Conservation (phyloP, 2,113 vertebrate species). For the Oreamnos americanus region DNA sequence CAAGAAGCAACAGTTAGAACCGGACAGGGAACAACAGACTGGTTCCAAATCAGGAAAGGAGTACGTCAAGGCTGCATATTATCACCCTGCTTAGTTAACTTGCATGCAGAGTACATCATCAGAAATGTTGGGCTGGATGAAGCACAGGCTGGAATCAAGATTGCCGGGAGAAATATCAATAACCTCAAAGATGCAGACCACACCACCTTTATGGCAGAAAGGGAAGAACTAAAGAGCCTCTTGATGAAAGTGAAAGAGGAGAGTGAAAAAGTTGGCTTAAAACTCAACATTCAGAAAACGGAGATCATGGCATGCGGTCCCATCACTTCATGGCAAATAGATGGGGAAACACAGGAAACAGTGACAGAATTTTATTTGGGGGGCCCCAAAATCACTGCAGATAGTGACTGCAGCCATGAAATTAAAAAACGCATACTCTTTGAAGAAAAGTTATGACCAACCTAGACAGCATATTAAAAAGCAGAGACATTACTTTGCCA, state of each 20-base stretch:
- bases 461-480: not conserved
- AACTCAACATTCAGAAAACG: not conserved
- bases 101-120: not conserved
- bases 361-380: not conserved
- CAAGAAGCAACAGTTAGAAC: not conserved
- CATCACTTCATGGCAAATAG: not conserved
- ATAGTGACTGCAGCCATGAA: not conserved
- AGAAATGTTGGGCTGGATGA: not conserved
- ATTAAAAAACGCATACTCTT: not conserved
- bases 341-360: not conserved
- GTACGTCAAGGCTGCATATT: not conserved
- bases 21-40: not conserved
- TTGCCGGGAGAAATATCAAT: not conserved
- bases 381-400: not conserved
- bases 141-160: not conserved
- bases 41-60: not conserved
- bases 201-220: not conserved
- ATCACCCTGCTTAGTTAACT: not conserved
- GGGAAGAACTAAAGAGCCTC: not conserved
- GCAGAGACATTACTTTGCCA: not conserved
- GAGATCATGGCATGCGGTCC: not conserved
- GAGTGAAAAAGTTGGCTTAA: not conserved
- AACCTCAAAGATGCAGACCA: not conserved
- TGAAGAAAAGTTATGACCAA: not conserved
- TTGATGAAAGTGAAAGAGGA: not conserved